Evolutionary conservation across 2,113 vertebrate genomes (phyloP).

Genomic region (Rhizomys pruinosus): DNA sequence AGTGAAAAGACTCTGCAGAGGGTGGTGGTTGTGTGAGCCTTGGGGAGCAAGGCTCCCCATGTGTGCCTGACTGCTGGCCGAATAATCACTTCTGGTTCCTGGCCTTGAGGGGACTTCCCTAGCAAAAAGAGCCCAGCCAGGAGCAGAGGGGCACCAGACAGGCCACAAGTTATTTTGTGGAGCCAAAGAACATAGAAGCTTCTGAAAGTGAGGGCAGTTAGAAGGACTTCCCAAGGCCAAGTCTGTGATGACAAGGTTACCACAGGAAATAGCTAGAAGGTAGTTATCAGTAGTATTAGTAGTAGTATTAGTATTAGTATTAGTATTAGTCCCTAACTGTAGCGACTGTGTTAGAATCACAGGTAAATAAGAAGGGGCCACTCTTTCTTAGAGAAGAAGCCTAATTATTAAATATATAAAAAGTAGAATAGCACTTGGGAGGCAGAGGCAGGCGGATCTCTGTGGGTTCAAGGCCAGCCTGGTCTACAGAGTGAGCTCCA

Average conservation of each 20-base stretch:
- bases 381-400: neutral
- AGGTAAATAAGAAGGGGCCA: neutral
- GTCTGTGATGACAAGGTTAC: neutral
- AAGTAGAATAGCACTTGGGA: no score
- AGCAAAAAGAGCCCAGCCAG: neutral
- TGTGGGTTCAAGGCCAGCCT: no score
- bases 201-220: rapidly evolving
- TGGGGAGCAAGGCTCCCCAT: no score
- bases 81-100: neutral
- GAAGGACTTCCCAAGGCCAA: neutral
- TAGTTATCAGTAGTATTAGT: neutral
- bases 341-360: neutral
- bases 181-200: rapidly evolving
- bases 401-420: neutral
- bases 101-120: neutral
- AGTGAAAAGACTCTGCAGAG: rapidly evolving
- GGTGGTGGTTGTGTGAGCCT: neutral
- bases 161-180: neutral
- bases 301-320: neutral
- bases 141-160: neutral
- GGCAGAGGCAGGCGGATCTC: no score
- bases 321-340: neutral
- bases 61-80: neutral
- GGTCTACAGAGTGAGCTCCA: no score
- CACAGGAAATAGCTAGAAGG: neutral